These are phyloP conservation scores for Lagopus leucura DNA, from an alignment of 2,113 vertebrate species.

Conservation along the genomic window DNA sequence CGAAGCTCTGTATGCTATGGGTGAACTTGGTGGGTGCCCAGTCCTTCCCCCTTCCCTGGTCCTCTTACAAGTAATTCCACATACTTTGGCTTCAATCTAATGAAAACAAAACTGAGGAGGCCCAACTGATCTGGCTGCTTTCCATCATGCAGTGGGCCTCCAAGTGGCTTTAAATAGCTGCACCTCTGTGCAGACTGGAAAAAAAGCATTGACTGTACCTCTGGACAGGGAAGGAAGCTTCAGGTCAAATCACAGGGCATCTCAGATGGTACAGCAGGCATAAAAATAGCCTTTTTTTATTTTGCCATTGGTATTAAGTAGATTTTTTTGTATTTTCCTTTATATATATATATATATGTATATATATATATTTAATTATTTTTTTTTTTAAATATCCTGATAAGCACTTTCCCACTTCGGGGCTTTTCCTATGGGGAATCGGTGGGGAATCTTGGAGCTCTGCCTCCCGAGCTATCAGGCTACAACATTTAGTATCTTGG, in stretches of 20 bases:
- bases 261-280: not conserved
- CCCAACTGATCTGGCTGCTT: conserved; percentile 62
- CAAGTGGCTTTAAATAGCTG: conserved; percentile 60
- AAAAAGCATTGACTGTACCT: not conserved
- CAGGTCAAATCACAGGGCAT: not conserved
- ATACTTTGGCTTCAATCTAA: conserved; percentile 60
- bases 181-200: conserved; percentile 8
- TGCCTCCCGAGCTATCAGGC: conserved; percentile 73
- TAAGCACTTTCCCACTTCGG: conserved; percentile 33
- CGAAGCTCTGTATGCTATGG: not conserved
- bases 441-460: conserved; percentile 68
- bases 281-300: not conserved
- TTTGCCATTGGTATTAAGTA: not conserved
- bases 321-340: not conserved
- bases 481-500: conserved; percentile 77
- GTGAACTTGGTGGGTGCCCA: not conserved
- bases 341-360: not conserved
- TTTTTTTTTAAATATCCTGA: not conserved
- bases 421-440: conserved; percentile 24
- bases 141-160: conserved; percentile 54
- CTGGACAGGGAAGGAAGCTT: not conserved
- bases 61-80: conserved; percentile 33
- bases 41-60: conserved; percentile 22
- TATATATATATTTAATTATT: not conserved
- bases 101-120: conserved; percentile 28